Conservation (phyloP, 2,113 vertebrate species). For the Labeo catla region DNA sequence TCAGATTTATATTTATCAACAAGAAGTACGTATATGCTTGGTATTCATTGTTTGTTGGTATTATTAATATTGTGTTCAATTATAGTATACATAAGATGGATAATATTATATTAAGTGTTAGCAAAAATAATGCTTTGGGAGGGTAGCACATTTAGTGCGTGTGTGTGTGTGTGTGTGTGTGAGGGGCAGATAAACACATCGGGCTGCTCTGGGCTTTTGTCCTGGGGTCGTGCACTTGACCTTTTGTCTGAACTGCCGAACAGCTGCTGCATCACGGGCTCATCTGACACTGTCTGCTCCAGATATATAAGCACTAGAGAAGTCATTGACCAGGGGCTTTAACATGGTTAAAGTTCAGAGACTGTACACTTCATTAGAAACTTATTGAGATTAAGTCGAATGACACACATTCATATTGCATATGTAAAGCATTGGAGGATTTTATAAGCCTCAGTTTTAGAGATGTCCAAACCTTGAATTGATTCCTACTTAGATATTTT, state of each 20-base stretch:
- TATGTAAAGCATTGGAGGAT: neutral
- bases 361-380: neutral
- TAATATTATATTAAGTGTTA: neutral
- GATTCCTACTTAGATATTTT: neutral
- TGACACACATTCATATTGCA: neutral
- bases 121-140: no score
- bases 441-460: neutral
- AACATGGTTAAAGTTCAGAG: neutral
- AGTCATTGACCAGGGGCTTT: neutral
- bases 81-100: neutral
- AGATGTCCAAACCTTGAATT: neutral
- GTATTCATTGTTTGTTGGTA: neutral
- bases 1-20: neutral
- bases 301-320: neutral
- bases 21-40: neutral
- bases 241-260: slow-evolving; percentile 47
- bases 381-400: neutral
- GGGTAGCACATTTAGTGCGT: no score
- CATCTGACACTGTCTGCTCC: neutral
- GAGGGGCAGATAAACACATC: slow-evolving; percentile 16
- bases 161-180: neutral
- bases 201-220: slow-evolving; percentile 44
- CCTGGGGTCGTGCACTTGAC: slow-evolving; percentile 60
- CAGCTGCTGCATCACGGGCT: slow-evolving; percentile 34
- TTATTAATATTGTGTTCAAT: neutral